Base-by-base conservation (phyloP, 1,140 invertebrate species). In the Conus betulinus region DNA sequence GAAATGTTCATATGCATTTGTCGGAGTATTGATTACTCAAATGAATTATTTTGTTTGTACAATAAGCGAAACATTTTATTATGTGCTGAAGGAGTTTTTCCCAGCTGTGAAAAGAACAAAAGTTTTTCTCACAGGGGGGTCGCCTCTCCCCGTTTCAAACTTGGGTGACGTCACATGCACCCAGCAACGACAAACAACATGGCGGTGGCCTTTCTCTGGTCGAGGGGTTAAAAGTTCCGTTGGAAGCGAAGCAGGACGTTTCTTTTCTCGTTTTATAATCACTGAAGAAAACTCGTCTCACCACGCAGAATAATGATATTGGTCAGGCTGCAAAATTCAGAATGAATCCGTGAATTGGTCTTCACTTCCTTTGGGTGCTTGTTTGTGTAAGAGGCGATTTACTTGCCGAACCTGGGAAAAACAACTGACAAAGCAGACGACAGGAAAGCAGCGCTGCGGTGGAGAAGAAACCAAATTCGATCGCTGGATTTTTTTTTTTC, bases 161-260 rank as follows among this genome's bases (percentile, higher is more conserved):
- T 67, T 57, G 20, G 52, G 82, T 88, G 84, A 89, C 88, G 89
- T 90, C 87, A 88, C 85, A 84, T 90, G 71, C 88, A 87, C 89
- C 88, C 71, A 84, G 88, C 89, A 79, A 88, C 88, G 53, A 86
- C 84, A 71, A 90, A 89, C 79, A 90, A 88, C 39, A 90, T 88
- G 76, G 88, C 86, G 79, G 88, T 27, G 3, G 81, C 23, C 13
- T 78, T 53, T 27, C 84, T 85, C 60, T 39, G n/a, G 20, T 84
- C 57, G 39, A 71, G 8, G 10, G 27, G 20, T 79, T 25, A 10
- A 17, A 81, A 78, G 67, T 87, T 81, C 20, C 23, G n/a, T 25
- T 63, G 82, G 53, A 25, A 39, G 57, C 55, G n/a, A 60, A 27
- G 82, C 2, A 23, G 10, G 57, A 15, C 8, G 20, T 13, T 17